A percentile compares a stretch with the other conserved stretches of the same genome.
These are phyloP conservation scores for Calliscelio sp. DNA, from an alignment of 2,888 invertebrate genomes.

Conservation along the genomic window DNA sequence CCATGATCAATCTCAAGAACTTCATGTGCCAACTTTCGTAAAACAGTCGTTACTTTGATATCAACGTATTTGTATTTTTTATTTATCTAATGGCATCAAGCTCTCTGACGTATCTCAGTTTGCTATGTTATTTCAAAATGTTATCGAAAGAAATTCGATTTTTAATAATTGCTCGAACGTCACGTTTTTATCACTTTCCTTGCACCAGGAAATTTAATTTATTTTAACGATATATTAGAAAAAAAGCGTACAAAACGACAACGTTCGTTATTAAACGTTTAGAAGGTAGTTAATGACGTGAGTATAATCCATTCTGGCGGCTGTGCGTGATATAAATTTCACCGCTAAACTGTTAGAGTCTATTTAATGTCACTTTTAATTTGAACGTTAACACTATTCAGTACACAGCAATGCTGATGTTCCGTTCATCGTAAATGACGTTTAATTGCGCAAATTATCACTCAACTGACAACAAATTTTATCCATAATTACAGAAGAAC, in stretches of 20 bases:
- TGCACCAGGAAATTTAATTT: not conserved
- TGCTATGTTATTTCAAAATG: not conserved
- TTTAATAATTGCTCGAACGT: not conserved
- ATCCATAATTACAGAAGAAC: conserved; percentile 4
- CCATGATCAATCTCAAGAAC: not conserved
- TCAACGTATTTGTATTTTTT: conserved; percentile 20
- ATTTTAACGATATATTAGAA: not conserved
- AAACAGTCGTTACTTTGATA: conserved; percentile 26
- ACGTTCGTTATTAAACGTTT: conserved; percentile 11
- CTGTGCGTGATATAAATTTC: conserved; percentile 31
- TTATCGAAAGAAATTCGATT: not conserved
- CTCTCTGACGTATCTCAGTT: not conserved
- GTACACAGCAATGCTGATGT: not conserved
- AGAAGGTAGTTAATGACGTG: conserved; percentile 20
- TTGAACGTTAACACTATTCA: conserved; percentile 5
- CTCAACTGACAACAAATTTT: not conserved
- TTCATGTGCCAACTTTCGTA: conserved; percentile 14
- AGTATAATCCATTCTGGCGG: conserved; percentile 17
- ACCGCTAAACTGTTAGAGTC: conserved; percentile 20
- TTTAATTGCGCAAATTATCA: conserved; percentile 19
- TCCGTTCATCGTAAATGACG: conserved; percentile 8
- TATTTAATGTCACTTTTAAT: conserved; percentile 31
- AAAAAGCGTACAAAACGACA: not conserved
- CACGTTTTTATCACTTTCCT: no score
- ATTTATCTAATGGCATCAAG: not conserved